phyloP scores from a whole-genome alignment of 1,140 invertebrate species.

The Hylaeus volcanicus region DNA sequence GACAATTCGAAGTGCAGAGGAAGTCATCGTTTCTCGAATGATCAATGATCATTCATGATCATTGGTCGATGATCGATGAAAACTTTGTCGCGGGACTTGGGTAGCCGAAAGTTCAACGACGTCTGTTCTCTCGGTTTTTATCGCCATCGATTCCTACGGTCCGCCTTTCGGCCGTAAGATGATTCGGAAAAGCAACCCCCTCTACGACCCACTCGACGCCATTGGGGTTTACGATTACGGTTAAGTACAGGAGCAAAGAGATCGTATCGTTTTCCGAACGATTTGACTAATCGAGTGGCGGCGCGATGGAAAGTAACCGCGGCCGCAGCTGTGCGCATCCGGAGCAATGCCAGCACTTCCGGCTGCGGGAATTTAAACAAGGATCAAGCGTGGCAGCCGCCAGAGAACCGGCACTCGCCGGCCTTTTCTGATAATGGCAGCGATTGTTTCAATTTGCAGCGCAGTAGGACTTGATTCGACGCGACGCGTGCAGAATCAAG shows the following conservation, averaged over 20 bases:
- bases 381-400: constrained; percentile 7
- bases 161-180: constrained; percentile 37
- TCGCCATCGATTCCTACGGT: background rate
- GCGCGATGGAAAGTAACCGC: constrained; percentile 12
- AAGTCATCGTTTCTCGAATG: too few species aligned
- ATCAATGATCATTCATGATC: too few species aligned
- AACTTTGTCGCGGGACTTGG: background rate
- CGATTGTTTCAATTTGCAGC: constrained; percentile 26
- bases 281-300: constrained; percentile 72
- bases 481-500: background rate
- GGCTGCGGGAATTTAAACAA: constrained; percentile 53
- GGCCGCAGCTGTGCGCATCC: constrained; percentile 32
- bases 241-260: constrained; percentile 64
- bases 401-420: background rate
- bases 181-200: constrained; percentile 57
- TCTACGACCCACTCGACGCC: constrained; percentile 44
- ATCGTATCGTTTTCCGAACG: constrained; percentile 72
- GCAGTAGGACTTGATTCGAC: constrained; percentile 2
- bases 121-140: background rate
- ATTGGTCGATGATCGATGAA: background rate
- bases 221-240: constrained; percentile 65
- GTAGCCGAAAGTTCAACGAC: constrained; percentile 7
- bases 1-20: too few species aligned
- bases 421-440: background rate
- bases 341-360: constrained; percentile 19